Conservation (phyloP, 2,797 vertebrate genomes). For the Orestias chungarensis region DNA sequence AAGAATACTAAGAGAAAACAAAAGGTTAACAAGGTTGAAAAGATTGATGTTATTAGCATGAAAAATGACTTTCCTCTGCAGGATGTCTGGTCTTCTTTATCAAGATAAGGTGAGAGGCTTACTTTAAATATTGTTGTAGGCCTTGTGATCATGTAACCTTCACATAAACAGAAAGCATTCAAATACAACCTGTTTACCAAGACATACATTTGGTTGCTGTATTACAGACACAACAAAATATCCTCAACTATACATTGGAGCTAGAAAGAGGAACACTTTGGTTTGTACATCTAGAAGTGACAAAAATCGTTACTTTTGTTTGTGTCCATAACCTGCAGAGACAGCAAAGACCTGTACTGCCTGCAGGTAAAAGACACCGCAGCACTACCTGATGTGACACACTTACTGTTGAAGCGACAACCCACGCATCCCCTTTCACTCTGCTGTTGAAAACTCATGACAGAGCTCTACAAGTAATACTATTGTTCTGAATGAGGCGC, state of each 20-base stretch:
- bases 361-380: conserved; percentile 54
- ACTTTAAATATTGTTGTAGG: no score
- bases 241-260: background rate
- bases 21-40: no score
- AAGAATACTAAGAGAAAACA: no score
- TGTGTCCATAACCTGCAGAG: conserved; percentile 52
- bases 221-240: background rate
- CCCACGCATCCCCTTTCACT: conserved; percentile 2
- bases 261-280: conserved; percentile 4
- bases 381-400: conserved; percentile 68
- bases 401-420: conserved; percentile 47
- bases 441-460: conserved; percentile 23
- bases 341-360: conserved; percentile 57
- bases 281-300: conserved; percentile 33
- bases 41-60: no score
- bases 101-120: no score
- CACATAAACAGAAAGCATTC: background rate
- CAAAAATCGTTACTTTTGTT: conserved; percentile 53
- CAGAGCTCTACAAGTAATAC: conserved; percentile 35
- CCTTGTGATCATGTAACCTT: background rate
- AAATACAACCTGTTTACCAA: background rate
- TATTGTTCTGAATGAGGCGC: conserved; percentile 12
- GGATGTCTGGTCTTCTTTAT: no score
- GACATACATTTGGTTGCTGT: background rate
- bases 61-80: no score